Percentiles rank a stretch among this genome's conserved stretches.
phyloP scores from a whole-genome alignment of 2,888 invertebrate genomes.

The Dasysyrphus tricinctus region DNA sequence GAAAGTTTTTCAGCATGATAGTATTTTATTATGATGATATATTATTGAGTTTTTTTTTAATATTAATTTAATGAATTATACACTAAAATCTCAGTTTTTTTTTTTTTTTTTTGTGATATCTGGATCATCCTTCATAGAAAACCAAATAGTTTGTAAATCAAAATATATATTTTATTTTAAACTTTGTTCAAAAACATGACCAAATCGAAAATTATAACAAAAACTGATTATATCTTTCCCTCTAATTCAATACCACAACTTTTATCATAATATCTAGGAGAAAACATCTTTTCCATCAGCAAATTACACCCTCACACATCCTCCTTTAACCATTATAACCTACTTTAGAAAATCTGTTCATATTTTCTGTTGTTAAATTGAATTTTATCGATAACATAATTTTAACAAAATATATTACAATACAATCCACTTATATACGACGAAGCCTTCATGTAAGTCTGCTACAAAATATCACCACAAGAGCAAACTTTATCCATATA shows the following conservation, averaged over 20 bases:
- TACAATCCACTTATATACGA: constrained; percentile 15
- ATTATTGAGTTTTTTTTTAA: no score
- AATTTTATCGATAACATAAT: constrained; percentile 5
- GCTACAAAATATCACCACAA: constrained; percentile 14
- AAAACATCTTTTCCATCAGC: neutral
- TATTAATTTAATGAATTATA: no score
- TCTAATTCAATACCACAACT: constrained; percentile 2
- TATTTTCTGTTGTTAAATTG: constrained; percentile 6
- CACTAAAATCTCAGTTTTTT: no score
- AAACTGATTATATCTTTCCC: neutral
- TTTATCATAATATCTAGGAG: neutral
- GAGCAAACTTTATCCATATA: constrained; percentile 29
- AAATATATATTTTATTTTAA: neutral
- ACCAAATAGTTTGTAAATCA: no score
- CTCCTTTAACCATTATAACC: constrained; percentile 1
- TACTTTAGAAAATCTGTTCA: constrained; percentile 25
- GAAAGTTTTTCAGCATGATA: no score
- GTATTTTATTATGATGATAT: no score
- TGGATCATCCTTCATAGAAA: no score
- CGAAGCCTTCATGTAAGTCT: neutral
- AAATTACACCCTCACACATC: neutral
- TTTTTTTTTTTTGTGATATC: no score
- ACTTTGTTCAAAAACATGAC: neutral
- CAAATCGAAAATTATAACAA: neutral
- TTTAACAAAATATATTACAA: constrained; percentile 22